Evolutionary conservation across 2,888 invertebrate genomes (phyloP).

Genomic region (Nebria brevicollis): DNA sequence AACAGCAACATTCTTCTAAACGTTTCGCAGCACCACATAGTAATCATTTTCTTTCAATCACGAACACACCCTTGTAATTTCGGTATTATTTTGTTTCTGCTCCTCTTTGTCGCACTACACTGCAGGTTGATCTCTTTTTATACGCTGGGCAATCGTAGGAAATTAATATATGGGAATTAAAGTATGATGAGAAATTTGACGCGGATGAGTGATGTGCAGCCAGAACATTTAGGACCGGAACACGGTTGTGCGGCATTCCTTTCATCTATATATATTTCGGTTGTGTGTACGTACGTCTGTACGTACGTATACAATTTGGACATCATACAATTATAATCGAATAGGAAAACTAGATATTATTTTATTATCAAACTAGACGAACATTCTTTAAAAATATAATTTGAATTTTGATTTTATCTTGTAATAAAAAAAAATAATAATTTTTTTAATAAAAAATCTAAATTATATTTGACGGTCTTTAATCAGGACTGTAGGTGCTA

Average conservation of each 20-base stretch:
- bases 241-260: background rate
- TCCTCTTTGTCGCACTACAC: too few relatives aligned
- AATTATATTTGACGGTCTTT: background rate
- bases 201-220: background rate
- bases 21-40: too few relatives aligned
- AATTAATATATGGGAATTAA: background rate
- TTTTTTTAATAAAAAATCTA: background rate
- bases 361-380: too few relatives aligned
- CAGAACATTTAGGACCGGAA: background rate
- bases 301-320: background rate
- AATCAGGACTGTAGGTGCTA: background rate
- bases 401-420: too few relatives aligned
- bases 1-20: too few relatives aligned
- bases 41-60: too few relatives aligned
- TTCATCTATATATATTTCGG: background rate
- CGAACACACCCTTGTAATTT: too few relatives aligned
- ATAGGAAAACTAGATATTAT: too few relatives aligned
- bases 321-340: too few relatives aligned
- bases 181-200: background rate
- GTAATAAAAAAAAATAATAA: background rate
- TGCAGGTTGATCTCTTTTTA: too few relatives aligned
- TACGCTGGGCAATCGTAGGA: background rate
- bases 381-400: too few relatives aligned
- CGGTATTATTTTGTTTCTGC: too few relatives aligned
- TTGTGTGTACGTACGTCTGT: background rate